Conservation (phyloP, 2,797 vertebrate genomes). For the Neosalanx taihuensis region DNA sequence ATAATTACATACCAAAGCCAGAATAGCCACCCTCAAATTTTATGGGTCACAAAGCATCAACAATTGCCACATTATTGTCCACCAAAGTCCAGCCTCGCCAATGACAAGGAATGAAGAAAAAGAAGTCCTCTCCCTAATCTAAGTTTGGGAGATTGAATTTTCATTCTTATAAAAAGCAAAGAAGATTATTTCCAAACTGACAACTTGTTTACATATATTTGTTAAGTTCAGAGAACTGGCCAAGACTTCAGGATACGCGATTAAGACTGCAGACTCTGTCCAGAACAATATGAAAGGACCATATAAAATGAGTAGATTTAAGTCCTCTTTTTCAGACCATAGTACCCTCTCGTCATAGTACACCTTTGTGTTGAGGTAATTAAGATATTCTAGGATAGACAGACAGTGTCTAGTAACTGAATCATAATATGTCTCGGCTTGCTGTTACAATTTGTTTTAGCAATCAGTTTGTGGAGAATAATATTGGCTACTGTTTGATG, state of each 20-base stretch:
- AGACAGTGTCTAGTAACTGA: constrained; percentile 75
- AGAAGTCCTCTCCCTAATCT: constrained; percentile 83
- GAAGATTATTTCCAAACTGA: constrained; percentile 86
- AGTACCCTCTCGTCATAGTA: constrained; percentile 46
- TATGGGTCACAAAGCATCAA: constrained; percentile 99
- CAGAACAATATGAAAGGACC: constrained; percentile 57
- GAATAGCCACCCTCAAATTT: constrained; percentile 99
- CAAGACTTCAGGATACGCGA: constrained; percentile 65
- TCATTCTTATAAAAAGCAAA: constrained; percentile 82
- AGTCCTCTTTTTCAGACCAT: constrained; percentile 59
- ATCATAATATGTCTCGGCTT: constrained; percentile 32
- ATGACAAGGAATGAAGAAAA: constrained; percentile 74
- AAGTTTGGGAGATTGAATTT: constrained; percentile 85
- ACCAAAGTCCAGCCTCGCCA: constrained; percentile 90
- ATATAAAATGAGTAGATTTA: constrained; percentile 68
- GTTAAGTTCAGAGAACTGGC: constrained; percentile 82
- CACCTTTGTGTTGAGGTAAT: constrained; percentile 75
- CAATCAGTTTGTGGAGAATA: not conserved
- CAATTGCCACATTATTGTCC: constrained; percentile 99
- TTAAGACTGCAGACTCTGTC: constrained; percentile 56
- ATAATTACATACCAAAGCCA: constrained; percentile 99
- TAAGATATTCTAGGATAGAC: constrained; percentile 74
- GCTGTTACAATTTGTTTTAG: not conserved
- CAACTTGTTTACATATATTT: constrained; percentile 89
- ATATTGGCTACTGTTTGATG: not conserved